A percentile compares a stretch with the other conserved stretches of the same genome.
phyloP scores from a whole-genome alignment of 2,888 invertebrate species.

The Drosophila setosimentum region DNA sequence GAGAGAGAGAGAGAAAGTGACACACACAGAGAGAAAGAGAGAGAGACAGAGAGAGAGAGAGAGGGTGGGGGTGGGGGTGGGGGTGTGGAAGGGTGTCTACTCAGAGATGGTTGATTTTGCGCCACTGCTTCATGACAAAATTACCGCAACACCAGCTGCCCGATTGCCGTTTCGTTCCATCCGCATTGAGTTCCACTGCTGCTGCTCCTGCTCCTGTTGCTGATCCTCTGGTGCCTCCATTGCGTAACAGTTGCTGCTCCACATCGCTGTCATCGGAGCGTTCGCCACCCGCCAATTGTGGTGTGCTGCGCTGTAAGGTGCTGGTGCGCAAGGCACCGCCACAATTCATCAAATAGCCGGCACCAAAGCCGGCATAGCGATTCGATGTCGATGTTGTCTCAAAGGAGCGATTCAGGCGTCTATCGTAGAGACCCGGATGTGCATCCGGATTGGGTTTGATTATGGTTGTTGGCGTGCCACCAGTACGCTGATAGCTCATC shows the following conservation, averaged over 20 bases:
- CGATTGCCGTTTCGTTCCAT: constrained; percentile 81
- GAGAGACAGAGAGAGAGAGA: neutral
- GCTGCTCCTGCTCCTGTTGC: neutral
- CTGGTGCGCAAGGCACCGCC: constrained; percentile 77
- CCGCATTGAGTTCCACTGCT: constrained; percentile 64
- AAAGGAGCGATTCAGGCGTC: constrained; percentile 85
- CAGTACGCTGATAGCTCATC: constrained; percentile 43
- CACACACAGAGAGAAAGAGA: neutral
- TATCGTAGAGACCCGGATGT: constrained; percentile 84
- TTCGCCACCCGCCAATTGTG: constrained; percentile 78
- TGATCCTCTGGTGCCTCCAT: constrained; percentile 27
- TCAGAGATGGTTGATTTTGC: constrained; percentile 91
- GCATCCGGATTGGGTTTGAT: constrained; percentile 68
- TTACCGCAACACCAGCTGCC: constrained; percentile 91
- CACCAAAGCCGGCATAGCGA: constrained; percentile 81
- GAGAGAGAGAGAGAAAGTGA: neutral
- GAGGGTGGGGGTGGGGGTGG: neutral
- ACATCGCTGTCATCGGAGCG: constrained; percentile 74
- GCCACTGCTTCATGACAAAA: constrained; percentile 91
- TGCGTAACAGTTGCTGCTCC: constrained; percentile 62
- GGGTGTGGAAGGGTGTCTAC: too few relatives aligned
- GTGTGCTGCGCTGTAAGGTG: constrained; percentile 84
- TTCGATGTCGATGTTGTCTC: constrained; percentile 83
- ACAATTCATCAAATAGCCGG: constrained; percentile 79
- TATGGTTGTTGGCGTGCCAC: constrained; percentile 57